phyloP scores from a whole-genome alignment of 2,888 invertebrate species.

The Oscheius sp. region DNA sequence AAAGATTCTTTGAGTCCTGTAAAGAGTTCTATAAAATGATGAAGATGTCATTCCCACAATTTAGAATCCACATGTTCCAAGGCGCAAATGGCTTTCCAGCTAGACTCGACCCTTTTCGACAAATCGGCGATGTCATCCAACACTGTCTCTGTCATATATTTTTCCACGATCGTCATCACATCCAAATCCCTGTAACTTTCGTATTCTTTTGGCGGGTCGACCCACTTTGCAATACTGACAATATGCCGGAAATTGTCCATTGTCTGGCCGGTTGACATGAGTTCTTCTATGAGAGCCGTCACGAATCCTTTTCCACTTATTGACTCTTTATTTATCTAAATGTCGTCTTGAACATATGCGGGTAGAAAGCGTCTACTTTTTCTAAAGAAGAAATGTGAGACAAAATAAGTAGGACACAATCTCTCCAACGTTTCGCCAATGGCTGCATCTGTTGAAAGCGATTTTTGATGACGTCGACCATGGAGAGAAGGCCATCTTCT shows the following conservation, averaged over 20 bases:
- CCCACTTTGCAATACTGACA: conserved; percentile 15
- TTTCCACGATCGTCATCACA: conserved; percentile 9
- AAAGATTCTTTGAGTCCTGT: conserved; percentile 1
- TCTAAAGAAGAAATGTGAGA: not conserved
- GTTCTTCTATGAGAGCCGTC: not conserved
- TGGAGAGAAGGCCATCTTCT: not conserved
- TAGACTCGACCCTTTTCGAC: not conserved
- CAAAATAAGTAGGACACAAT: conserved; percentile 6
- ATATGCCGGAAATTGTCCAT: conserved; percentile 19
- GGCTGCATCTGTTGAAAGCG: not conserved
- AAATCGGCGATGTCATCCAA: conserved; percentile 11
- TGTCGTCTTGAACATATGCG: not conserved
- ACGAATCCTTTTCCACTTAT: not conserved
- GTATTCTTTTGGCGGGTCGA: not conserved
- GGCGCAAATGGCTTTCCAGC: conserved; percentile 16
- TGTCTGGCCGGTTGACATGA: not conserved
- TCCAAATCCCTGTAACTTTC: conserved; percentile 3
- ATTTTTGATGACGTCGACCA: not conserved
- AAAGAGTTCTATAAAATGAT: not conserved
- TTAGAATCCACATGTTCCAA: conserved; percentile 29
- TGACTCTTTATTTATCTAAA: not conserved
- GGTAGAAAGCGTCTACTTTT: not conserved
- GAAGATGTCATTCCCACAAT: not conserved
- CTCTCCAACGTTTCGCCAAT: conserved; percentile 28
- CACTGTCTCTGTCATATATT: conserved; percentile 1